Conservation (phyloP, 2,888 invertebrate genomes). For the Heliconius sara region DNA sequence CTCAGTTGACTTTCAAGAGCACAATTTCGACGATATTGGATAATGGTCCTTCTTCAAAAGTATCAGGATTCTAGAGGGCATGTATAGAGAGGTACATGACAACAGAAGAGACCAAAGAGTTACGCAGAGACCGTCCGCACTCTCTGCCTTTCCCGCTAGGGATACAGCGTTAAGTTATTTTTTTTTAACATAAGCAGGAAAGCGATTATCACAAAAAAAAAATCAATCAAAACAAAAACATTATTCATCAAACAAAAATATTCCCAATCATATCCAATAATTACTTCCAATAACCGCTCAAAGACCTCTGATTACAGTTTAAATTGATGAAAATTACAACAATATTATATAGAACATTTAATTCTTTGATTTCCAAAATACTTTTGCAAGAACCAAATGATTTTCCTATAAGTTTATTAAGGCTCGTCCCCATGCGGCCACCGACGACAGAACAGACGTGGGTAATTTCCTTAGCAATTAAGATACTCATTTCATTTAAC, state of each 20-base stretch:
- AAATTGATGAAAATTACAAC: slow-evolving; percentile 22
- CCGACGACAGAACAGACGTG: slow-evolving; percentile 47
- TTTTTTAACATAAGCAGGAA: not conserved
- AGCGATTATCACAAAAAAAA: too few species aligned
- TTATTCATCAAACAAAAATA: not conserved
- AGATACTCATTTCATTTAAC: slow-evolving; percentile 63
- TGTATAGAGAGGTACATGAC: too few species aligned
- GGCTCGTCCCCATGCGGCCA: slow-evolving; percentile 41
- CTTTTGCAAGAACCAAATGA: slow-evolving; percentile 54
- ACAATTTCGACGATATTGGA: too few species aligned
- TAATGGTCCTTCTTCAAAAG: too few species aligned
- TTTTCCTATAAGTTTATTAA: slow-evolving; percentile 49
- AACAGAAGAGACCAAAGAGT: too few species aligned
- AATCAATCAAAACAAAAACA: not conserved
- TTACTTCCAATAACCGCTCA: slow-evolving; percentile 5
- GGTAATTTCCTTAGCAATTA: slow-evolving; percentile 62
- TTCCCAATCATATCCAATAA: not conserved
- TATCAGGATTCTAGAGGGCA: too few species aligned
- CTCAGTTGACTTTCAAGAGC: too few species aligned
- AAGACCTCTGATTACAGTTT: slow-evolving; percentile 25
- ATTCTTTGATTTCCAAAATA: slow-evolving; percentile 37
- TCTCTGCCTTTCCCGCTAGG: too few species aligned
- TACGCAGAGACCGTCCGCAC: too few species aligned
- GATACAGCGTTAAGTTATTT: too few species aligned
- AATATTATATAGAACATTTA: slow-evolving; percentile 29